Base-by-base conservation (phyloP, 1,140 invertebrate genomes). In the Glomeris maerens region DNA sequence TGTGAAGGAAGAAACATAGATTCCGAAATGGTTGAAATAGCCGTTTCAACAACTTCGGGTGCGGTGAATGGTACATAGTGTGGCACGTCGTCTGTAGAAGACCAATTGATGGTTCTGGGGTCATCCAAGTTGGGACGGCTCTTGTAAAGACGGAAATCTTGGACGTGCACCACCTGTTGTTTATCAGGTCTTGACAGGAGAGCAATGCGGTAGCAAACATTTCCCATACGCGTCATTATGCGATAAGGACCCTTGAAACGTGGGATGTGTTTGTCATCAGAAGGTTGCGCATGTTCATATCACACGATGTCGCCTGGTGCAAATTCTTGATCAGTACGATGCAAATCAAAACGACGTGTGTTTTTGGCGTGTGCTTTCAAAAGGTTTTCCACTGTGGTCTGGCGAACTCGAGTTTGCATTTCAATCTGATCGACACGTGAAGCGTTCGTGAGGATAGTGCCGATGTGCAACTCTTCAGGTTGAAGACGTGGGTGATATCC, bases 401-500 rank as follows among this genome's bases (percentile, higher is more conserved):
- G 13, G 13, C 31, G 13, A 13, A 20, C 31, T n/a, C 20, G 10
- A 20, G 31, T n/a, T n/a, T 13, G 20, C 10, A 36, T 13, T 36
- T 36, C 10, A 13, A 36, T 13, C 31, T 36, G 31, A 36, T n/a
- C 20, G 31, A 13, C 31, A 36, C 31, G 31, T 36, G 13, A 10
- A 10, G 20, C 10, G 31, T 36, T n/a, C 31, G 13, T n/a, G 20
- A 36, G 20, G 20, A 36, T n/a, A 36, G 31, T 13, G 20, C 31
- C 31, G 20, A 36, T 13, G 20, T 36, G 31, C 10, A 36, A 13
- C 31, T 36, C 31, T 13, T 36, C 20, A 13, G 31, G 31, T n/a
- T 36, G 26, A 14, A 44, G 13, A 2, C 44, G 3, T 1, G 53
- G 53, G 3, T 27, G 25, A 2, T 50, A n/a, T 22, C 62, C 62